These are phyloP conservation scores for Mystacides longicornis DNA, from an alignment of 2,888 invertebrate species.

Conservation along the genomic window DNA sequence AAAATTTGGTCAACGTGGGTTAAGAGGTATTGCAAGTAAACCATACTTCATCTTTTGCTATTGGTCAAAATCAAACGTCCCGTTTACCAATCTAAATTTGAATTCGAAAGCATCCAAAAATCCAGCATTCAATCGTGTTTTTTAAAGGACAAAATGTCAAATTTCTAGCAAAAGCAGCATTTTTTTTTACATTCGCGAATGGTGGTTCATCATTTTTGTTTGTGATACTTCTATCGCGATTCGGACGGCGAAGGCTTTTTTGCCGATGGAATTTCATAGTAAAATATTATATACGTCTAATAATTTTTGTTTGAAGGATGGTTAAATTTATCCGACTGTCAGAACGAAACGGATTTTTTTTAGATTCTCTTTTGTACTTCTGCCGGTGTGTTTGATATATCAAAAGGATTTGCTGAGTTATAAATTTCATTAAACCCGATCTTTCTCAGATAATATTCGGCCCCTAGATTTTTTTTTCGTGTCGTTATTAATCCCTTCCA, in stretches of 20 bases:
- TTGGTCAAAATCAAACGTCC: no score
- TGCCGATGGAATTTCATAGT: neutral
- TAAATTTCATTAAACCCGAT: neutral
- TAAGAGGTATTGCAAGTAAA: no score
- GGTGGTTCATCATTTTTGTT: no score
- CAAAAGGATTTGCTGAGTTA: neutral
- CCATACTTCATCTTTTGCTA: no score
- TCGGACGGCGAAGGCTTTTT: neutral
- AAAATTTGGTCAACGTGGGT: no score
- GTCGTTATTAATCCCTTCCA: neutral
- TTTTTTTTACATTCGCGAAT: no score
- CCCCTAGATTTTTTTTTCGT: neutral
- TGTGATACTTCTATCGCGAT: no score
- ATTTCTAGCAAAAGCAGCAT: no score
- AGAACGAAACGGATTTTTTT: neutral
- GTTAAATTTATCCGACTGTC: neutral
- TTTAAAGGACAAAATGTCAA: no score
- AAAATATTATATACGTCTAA: neutral
- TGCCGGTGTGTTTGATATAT: neutral
- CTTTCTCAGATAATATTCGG: neutral
- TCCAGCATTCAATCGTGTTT: no score
- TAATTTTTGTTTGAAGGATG: neutral
- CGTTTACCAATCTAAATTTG: no score
- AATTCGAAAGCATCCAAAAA: no score
- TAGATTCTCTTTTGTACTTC: neutral